A percentile compares a stretch with the other conserved stretches of the same genome.
Evolutionary conservation across 1,140 invertebrate species (phyloP).

Genomic region (Phenacoccus solenopsis): DNA sequence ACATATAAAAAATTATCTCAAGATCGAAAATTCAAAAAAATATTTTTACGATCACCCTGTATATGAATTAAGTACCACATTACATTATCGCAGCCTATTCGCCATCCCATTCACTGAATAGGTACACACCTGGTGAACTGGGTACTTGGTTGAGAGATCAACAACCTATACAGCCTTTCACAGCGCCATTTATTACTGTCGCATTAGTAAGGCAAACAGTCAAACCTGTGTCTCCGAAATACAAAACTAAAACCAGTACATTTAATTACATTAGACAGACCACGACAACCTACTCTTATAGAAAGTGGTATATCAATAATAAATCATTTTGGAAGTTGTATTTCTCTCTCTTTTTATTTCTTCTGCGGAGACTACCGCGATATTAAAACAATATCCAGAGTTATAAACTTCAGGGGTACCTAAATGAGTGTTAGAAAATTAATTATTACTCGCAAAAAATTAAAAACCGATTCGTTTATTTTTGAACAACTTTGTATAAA

Average conservation of each 20-base stretch:
- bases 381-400: conserved; percentile 4
- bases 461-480: no score
- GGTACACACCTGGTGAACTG: not conserved
- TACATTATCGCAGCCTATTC: not conserved
- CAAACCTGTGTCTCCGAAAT: conserved; percentile 1
- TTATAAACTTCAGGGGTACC: not conserved
- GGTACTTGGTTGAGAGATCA: not conserved
- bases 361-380: not conserved
- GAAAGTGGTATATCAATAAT: conserved; percentile 3
- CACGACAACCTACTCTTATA: conserved; percentile 1
- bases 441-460: no score
- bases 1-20: no score
- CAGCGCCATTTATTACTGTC: not conserved
- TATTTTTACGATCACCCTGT: no score
- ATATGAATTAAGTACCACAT: not conserved
- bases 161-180: not conserved
- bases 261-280: not conserved
- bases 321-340: not conserved
- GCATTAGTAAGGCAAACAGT: not conserved
- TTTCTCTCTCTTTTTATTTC: not conserved
- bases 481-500: no score
- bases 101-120: not conserved
- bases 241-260: not conserved
- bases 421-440: not conserved
- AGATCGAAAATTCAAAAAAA: no score